Evolutionary conservation across 2,113 vertebrate species (phyloP).

Genomic region (Seriola dumerili): DNA sequence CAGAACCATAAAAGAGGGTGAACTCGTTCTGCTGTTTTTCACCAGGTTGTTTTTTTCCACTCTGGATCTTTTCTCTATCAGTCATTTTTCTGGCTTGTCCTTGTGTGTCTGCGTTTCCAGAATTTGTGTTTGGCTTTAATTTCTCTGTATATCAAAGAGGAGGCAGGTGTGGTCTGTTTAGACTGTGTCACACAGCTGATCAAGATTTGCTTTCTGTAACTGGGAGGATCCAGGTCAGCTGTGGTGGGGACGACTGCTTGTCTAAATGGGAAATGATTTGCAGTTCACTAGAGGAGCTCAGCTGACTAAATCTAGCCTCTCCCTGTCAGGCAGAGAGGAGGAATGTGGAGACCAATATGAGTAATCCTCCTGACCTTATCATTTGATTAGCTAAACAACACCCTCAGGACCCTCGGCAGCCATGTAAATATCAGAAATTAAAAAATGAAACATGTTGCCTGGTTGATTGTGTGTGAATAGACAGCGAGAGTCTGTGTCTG

Average conservation of each 20-base stretch:
- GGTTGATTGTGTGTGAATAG: conserved; percentile 42
- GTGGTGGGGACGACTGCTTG: conserved; percentile 44
- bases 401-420: conserved; percentile 46
- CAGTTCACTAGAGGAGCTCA: conserved; percentile 49
- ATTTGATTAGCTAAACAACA: conserved; percentile 61
- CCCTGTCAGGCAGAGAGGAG: conserved; percentile 47
- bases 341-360: conserved; percentile 52
- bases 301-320: conserved; percentile 43
- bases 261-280: conserved; percentile 70
- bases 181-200: conserved; percentile 54
- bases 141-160: conserved; percentile 52
- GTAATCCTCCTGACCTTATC: conserved; percentile 66
- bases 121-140: conserved; percentile 44
- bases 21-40: conserved; percentile 46
- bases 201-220: conserved; percentile 42
- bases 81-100: conserved; percentile 56
- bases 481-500: neutral
- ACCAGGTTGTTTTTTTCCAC: conserved; percentile 24
- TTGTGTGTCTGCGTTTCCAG: conserved; percentile 21
- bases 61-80: conserved; percentile 42
- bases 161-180: conserved; percentile 65
- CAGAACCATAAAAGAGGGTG: conserved; percentile 69
- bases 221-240: conserved; percentile 57
- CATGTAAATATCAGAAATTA: conserved; percentile 48
- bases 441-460: conserved; percentile 20